phyloP scores from a whole-genome alignment of 2,113 vertebrate species.

The Artemisiospiza belli region DNA sequence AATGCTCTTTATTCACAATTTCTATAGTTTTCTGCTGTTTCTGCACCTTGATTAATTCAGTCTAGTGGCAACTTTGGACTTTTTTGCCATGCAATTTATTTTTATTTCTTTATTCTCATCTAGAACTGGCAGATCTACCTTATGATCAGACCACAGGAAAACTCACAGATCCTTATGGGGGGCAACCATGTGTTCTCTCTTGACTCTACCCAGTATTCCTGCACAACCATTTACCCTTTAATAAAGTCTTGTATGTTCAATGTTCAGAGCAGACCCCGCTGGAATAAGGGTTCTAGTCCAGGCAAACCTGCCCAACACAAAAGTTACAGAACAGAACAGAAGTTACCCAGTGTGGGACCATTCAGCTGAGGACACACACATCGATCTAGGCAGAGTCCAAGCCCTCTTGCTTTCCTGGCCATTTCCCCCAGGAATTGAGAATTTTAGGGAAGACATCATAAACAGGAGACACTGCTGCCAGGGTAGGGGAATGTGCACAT shows the following conservation, averaged over 20 bases:
- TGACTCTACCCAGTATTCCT: neutral
- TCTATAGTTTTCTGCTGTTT: neutral
- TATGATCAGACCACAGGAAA: neutral
- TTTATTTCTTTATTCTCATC: neutral
- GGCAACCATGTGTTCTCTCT: neutral
- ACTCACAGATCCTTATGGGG: neutral
- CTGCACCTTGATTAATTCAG: neutral
- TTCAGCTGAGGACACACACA: neutral
- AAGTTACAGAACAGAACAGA: neutral
- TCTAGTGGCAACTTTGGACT: neutral
- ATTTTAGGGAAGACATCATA: neutral
- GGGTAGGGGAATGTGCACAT: neutral
- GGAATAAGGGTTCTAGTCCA: neutral
- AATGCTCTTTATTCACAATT: neutral
- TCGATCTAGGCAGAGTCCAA: neutral
- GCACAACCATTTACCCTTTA: neutral
- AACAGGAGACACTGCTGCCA: neutral
- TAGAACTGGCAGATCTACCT: neutral
- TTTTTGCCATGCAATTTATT: neutral
- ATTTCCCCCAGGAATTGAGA: neutral
- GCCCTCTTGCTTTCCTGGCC: neutral
- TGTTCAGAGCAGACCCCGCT: neutral
- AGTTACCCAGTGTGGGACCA: neutral
- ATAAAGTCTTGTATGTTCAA: neutral
- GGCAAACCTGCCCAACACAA: neutral